Percentiles rank a stretch among this genome's conserved stretches.
These are phyloP conservation scores for Acrobasis suavella DNA, from an alignment of 2,888 invertebrate genomes.

Conservation along the genomic window DNA sequence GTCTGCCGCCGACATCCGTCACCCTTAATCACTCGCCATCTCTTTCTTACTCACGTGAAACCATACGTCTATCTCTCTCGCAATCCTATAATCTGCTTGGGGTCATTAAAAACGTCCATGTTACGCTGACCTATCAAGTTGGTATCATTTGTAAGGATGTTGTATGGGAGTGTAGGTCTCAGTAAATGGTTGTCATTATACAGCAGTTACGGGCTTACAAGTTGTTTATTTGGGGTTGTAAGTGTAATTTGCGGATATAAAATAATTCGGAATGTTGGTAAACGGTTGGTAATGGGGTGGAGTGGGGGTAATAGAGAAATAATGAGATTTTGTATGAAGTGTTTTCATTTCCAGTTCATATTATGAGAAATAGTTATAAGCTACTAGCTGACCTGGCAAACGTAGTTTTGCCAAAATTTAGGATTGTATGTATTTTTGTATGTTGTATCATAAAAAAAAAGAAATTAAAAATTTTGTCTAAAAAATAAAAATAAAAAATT, in stretches of 20 bases:
- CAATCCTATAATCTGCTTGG: slow-evolving; percentile 52
- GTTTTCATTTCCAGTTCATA: background rate
- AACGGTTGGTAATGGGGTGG: slow-evolving; percentile 3
- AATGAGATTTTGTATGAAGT: slow-evolving; percentile 1
- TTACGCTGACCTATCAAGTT: slow-evolving; percentile 25
- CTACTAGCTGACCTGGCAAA: no score
- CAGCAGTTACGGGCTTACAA: slow-evolving; percentile 6
- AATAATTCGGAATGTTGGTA: slow-evolving; percentile 12
- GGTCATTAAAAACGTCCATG: slow-evolving; percentile 44
- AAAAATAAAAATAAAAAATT: no score
- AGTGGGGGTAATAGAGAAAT: slow-evolving; percentile 1
- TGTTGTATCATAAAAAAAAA: no score
- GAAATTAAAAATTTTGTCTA: no score
- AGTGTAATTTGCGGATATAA: slow-evolving; percentile 20
- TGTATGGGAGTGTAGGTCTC: slow-evolving; percentile 6
- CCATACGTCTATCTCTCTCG: slow-evolving; percentile 45
- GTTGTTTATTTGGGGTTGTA: slow-evolving; percentile 19
- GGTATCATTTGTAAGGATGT: slow-evolving; percentile 20
- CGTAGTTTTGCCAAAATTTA: no score
- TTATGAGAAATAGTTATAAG: no score
- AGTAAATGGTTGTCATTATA: slow-evolving; percentile 6
- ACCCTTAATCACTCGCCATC: slow-evolving; percentile 50
- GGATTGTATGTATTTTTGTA: no score
- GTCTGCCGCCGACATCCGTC: slow-evolving; percentile 42
- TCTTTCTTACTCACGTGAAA: slow-evolving; percentile 34